Evolutionary conservation across 2,113 vertebrate species (phyloP).

Genomic region (Centrocercus urophasianus): DNA sequence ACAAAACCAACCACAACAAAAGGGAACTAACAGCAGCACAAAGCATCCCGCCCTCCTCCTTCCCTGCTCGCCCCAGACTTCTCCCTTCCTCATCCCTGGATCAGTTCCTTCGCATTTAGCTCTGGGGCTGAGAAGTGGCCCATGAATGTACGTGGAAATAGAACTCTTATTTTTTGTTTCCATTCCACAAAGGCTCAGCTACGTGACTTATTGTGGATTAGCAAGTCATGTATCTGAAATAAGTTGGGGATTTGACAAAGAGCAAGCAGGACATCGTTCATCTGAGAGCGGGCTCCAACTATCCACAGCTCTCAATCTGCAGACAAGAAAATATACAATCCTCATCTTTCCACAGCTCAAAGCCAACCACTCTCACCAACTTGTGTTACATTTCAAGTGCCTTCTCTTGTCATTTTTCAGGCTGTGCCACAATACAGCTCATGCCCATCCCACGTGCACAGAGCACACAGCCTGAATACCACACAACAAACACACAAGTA

Average conservation of each 20-base stretch:
- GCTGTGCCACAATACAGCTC: not conserved
- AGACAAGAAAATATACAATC: not conserved
- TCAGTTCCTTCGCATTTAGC: not conserved
- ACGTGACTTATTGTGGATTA: not conserved
- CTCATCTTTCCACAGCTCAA: not conserved
- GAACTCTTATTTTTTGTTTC: not conserved
- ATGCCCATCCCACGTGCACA: not conserved
- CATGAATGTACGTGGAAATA: not conserved
- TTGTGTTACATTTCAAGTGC: not conserved
- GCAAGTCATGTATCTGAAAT: not conserved
- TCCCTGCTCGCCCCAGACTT: not conserved
- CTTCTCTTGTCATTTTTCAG: not conserved
- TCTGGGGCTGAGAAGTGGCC: accelerated
- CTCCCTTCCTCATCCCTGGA: not conserved
- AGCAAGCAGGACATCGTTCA: not conserved
- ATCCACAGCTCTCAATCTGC: not conserved
- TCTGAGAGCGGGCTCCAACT: not conserved
- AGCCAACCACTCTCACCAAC: not conserved
- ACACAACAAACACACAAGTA: accelerated
- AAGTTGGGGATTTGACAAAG: not conserved
- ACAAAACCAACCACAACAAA: not conserved
- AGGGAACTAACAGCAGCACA: not conserved
- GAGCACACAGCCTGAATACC: accelerated
- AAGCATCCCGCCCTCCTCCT: not conserved
- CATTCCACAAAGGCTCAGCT: not conserved